Base-by-base conservation (phyloP, 2,888 invertebrate genomes). In the Orthonychiurus folsomi region DNA sequence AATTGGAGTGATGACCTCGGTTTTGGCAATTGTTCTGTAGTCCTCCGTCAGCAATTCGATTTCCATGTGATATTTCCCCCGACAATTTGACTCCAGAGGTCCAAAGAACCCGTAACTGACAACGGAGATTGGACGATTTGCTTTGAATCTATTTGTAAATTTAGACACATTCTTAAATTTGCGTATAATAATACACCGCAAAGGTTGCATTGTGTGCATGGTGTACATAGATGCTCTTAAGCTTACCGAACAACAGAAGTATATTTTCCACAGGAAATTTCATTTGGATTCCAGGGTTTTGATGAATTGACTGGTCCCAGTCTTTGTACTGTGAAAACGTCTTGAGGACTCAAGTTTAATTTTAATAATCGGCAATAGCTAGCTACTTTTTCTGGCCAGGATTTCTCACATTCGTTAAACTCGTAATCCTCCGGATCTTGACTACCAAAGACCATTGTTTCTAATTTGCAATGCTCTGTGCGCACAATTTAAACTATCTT, bases 11-110 rank as follows among this genome's bases (percentile, higher is more conserved):
- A 59, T 24, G 3, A 9, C 5, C 3, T 12, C 37, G 3, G 59
- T 18, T 20, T 5, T 20, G 50, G 59, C 48, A 3, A 59, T 47
- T 50, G 24, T 20, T 3, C 5, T 5, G 23, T 20, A 47, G 24
- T 59, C 48, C 50, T 59, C 59, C 26, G 59, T 59, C 5, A 59
- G 24, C 5, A 59, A 47, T 5, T 28, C 20, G 26, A 59, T 59
- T 21, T 59, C 59, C 20, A 59, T 59, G 50, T 59, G 59, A 23
- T 59, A 59, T 23, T 59, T 59, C 26, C 59, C 59, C 5, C 24
- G 59, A 28, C n/a, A n/a, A 20, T 21, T 27, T 3, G 5, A 9
- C 2, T 47, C 50, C 24, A 50, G 23, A 3, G 59, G 59, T 12
- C 59, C 59, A 50, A 24, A 59, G 59, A 59, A 59, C 9, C 59